phyloP scores from a whole-genome alignment of 2,888 invertebrate species.

The Prosopocoilus inquinatus region DNA sequence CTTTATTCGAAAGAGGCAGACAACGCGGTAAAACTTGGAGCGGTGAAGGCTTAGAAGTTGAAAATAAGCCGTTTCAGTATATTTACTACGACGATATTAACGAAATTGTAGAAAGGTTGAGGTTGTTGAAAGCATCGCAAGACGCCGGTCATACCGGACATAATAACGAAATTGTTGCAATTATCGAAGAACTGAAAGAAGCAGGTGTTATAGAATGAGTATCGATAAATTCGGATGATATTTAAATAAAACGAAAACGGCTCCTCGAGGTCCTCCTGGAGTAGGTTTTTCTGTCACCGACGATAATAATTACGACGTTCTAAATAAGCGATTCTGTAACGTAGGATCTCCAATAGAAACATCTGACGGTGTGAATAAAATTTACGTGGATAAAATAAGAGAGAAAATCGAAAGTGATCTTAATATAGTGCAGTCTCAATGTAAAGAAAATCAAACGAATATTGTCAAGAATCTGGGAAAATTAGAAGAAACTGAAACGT shows the following conservation, averaged over 20 bases:
- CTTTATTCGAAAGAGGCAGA: not conserved
- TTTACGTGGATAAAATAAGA: slow-evolving; percentile 1
- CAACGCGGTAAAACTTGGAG: not conserved
- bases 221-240: too few species aligned
- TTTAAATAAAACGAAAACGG: too few species aligned
- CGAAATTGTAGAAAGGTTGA: slow-evolving; percentile 14
- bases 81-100: slow-evolving; percentile 3
- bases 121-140: slow-evolving; percentile 6
- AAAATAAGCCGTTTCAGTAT: slow-evolving; percentile 1
- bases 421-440: not conserved
- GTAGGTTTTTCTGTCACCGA: not conserved
- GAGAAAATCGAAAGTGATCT: not conserved
- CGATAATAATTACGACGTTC: slow-evolving; percentile 4
- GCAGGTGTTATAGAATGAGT: slow-evolving; percentile 1
- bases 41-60: not conserved
- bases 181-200: slow-evolving; percentile 13
- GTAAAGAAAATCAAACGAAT: too few species aligned
- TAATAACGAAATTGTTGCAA: slow-evolving; percentile 13
- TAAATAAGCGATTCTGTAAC: slow-evolving; percentile 12
- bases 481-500: too few species aligned
- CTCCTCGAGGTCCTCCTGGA: not conserved
- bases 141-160: too few species aligned
- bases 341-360: not conserved
- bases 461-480: too few species aligned
- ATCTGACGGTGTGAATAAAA: slow-evolving; percentile 5